Evolutionary conservation across 2,888 invertebrate genomes (phyloP), one percentile per base, ranked within the genome.

Genomic region (Dryomyza anilis): DNA sequence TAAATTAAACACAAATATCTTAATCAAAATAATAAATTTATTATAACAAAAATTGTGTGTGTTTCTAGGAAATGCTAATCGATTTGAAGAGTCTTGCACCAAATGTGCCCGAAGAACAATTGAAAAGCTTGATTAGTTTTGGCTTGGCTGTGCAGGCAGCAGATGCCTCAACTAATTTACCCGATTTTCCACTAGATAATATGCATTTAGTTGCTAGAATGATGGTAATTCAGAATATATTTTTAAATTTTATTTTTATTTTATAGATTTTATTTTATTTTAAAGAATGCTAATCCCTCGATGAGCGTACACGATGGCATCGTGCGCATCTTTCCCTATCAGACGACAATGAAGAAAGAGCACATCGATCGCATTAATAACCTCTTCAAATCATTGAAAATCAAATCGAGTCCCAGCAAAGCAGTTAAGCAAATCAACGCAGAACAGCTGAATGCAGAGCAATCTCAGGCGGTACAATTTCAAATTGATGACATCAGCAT

Each of bases 181-280:
- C 96, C 0, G 95, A 96, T 84, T 96, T 97, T 81, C 97, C 98
- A 0, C 80, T 95, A 1, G 94, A 95, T 76, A 94, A 90, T 82
- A 82, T 96, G 56, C 82, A 85, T 0, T 80, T 87, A 5, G 89
- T 89, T 30, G 91, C 90, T 0, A 71, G 69, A 67, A 80, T 81
- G 71, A 72, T 83, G 80, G 82, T 81, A 10, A 10, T 48, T 14
- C 8, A 21, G 1, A 16, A 16, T 30, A 36, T 21, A 36, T 3
- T 16, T 25, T 43, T 16, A 12, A 6, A 39, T 23, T 10, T 33
- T 5, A 36, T 33, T 16, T 36, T 4, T 30, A 16, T 21, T 48
- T 7, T 14, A 4, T 52, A 62, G 6, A 29, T 57, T n/a, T 59
- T 60, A 1, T 19, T 33, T 14, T 23, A 30, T 70, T 65, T 85